phyloP scores from a whole-genome alignment of 2,888 invertebrate genomes.

The Yponomeuta cagnagella region DNA sequence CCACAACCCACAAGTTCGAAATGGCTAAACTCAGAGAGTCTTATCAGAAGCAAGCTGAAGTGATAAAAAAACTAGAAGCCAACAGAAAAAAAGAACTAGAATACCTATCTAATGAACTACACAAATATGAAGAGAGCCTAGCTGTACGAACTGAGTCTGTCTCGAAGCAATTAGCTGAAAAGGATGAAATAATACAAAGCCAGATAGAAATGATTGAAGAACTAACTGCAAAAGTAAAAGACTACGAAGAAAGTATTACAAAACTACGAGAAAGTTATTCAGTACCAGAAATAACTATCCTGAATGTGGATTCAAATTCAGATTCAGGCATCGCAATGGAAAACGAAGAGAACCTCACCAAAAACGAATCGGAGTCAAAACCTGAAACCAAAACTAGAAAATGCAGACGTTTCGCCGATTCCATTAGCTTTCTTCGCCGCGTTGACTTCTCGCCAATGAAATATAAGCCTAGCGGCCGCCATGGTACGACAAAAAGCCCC shows the following conservation, averaged over 20 bases:
- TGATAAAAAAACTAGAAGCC: constrained; percentile 60
- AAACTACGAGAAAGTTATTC: constrained; percentile 33
- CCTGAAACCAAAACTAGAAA: constrained; percentile 37
- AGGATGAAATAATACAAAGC: constrained; percentile 57
- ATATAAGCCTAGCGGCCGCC: constrained; percentile 56
- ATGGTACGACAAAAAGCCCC: constrained; percentile 24
- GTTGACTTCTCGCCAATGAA: constrained; percentile 70
- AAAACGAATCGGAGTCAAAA: constrained; percentile 38
- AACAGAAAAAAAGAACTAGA: constrained; percentile 65
- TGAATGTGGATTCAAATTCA: constrained; percentile 58
- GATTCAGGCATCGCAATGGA: constrained; percentile 67
- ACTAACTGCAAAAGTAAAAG: constrained; percentile 46
- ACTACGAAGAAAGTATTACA: not conserved
- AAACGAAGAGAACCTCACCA: constrained; percentile 50
- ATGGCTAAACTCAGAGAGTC: constrained; percentile 53
- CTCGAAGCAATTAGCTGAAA: constrained; percentile 55
- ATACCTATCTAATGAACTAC: constrained; percentile 60
- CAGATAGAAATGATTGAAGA: constrained; percentile 56
- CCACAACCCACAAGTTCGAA: constrained; percentile 65
- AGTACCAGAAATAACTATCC: constrained; percentile 52
- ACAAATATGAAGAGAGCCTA: constrained; percentile 65
- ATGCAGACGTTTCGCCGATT: constrained; percentile 64
- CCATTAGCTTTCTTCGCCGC: constrained; percentile 62
- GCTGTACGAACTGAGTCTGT: constrained; percentile 57
- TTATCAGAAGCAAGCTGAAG: constrained; percentile 52